phyloP scores from a whole-genome alignment of 2,113 vertebrate genomes.

The Phycodurus eques region DNA sequence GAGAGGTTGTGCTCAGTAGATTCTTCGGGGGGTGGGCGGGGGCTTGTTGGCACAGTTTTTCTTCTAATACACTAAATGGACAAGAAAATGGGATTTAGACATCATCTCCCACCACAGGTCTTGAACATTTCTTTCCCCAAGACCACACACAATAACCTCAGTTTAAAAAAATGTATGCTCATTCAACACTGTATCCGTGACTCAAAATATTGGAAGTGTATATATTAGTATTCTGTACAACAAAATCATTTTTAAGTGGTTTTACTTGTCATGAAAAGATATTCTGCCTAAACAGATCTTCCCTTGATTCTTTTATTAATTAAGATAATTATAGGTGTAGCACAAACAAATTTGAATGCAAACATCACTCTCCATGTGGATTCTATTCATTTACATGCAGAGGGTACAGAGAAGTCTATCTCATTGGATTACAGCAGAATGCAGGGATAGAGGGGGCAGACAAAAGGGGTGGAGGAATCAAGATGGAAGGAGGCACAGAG shows the following conservation, averaged over 20 bases:
- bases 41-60: neutral
- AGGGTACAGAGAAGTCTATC: slow-evolving; percentile 1
- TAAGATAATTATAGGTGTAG: neutral
- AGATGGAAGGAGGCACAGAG: slow-evolving; percentile 55
- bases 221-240: too few relatives aligned
- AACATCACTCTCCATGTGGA: neutral
- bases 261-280: neutral
- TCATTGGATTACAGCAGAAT: slow-evolving; percentile 27
- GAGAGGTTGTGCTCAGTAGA: slow-evolving; percentile 30
- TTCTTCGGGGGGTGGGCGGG: slow-evolving; percentile 7
- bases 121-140: neutral
- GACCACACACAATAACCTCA: too few relatives aligned
- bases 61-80: neutral
- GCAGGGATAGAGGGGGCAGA: slow-evolving; percentile 34
- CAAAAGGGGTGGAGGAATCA: slow-evolving; percentile 46
- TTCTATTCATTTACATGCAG: neutral
- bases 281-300: neutral
- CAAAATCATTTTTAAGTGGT: neutral
- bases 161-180: too few relatives aligned
- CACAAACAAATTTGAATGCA: neutral
- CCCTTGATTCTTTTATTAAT: neutral
- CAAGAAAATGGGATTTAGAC: neutral
- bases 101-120: neutral
- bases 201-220: too few relatives aligned
- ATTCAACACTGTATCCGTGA: too few relatives aligned